These are phyloP conservation scores for Rhimphoctona megacephalus DNA, from an alignment of 2,888 invertebrate genomes.

Conservation along the genomic window DNA sequence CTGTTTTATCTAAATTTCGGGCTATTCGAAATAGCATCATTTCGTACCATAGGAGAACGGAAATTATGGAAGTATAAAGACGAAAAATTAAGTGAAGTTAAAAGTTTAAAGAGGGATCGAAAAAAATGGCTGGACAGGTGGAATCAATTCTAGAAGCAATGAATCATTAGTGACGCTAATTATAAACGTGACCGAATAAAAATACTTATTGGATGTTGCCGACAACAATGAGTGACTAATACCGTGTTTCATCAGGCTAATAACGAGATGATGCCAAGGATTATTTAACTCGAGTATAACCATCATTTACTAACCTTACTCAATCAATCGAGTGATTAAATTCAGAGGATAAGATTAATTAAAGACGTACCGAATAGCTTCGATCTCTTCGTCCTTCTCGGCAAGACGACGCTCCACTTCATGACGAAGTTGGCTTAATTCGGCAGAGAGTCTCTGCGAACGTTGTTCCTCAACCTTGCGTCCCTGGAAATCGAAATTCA, in stretches of 20 bases:
- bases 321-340: constrained; percentile 38
- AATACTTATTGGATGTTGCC: constrained; percentile 65
- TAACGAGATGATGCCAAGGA: constrained; percentile 58
- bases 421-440: constrained; percentile 97
- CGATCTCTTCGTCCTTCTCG: constrained; percentile 99
- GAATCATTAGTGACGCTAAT: constrained; percentile 23
- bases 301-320: constrained; percentile 51
- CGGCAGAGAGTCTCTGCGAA: constrained; percentile 95
- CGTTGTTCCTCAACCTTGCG: constrained; percentile 99
- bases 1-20: not conserved
- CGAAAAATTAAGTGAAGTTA: not conserved
- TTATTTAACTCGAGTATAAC: constrained; percentile 58
- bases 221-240: constrained; percentile 32
- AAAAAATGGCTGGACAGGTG: not conserved
- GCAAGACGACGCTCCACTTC: constrained; percentile 98
- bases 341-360: constrained; percentile 35
- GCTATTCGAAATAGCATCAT: not conserved
- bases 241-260: constrained; percentile 23
- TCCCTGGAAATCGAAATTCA: constrained; percentile 87
- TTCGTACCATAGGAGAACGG: not conserved
- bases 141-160: not conserved
- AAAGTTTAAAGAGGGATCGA: not conserved
- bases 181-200: constrained; percentile 62
- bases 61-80: not conserved
- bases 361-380: constrained; percentile 95